Base-by-base conservation (phyloP, 2,888 invertebrate species). In the Agonopterix alstromeriana region DNA sequence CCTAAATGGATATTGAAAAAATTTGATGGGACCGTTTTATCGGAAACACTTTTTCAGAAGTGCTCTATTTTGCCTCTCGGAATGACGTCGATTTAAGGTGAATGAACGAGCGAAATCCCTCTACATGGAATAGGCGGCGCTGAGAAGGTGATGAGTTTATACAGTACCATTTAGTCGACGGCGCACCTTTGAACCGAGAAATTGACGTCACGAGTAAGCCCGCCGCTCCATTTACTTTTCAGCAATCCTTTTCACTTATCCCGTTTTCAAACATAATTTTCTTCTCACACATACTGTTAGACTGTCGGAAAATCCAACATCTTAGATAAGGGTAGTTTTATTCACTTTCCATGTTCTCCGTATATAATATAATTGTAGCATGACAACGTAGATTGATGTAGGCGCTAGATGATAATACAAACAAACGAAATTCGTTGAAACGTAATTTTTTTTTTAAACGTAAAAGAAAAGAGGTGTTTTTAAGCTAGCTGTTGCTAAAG, bases 21-120 rank as follows among this genome's bases (percentile, higher is more conserved):
- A 82, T 77, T 81, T 81, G 77, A 80, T 81, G 70, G 78, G 71
- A 67, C 65, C 76, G 67, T 78, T 84, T 83, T 82, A 80, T 84
- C 77, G 83, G 72, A 79, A 85, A 77, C 72, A 77, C 81, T 82
- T 82, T 81, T 78, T 77, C 70, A 67, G 76, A 75, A 82, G 76
- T 78, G 77, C 77, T 81, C 82, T 84, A 84, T 82, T 87, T 85
- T 80, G 82, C 81, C 73, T 80, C 65, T 77, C 70, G 68, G 68
- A 86, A 85, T 84, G 82, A 83, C 79, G 77, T 74, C 85, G 77
- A 85, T 85, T 86, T 85, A 85, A 84, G 83, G 81, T 82, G 86
- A 85, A 85, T 82, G 82, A 86, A 85, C 82, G 82, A 83, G 82
- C 78, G 60, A 79, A 82, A 87, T 82, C 81, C 77, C 70, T 73